Evolutionary conservation across 30 jellyfish, hydroid and myxozoan species (phyloP), one percentile per base, ranked within the genome.

Genomic region (Calvadosia cruxmelitensis): DNA sequence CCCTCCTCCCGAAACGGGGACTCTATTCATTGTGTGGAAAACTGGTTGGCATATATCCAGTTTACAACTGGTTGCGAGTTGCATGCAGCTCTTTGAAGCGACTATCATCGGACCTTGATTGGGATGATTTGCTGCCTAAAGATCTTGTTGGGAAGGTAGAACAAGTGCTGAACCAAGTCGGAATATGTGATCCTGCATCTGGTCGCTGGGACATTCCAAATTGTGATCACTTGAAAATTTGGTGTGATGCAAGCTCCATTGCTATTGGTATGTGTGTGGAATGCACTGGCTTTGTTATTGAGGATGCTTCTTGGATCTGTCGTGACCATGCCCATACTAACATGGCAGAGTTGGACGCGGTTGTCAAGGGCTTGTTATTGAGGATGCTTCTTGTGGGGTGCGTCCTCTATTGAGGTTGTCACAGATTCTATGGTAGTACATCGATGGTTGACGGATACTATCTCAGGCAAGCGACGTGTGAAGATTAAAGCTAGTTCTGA

Each of bases 211-310:
- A 67, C 24, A 66, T 67, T 35, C 66, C 20, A 31, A 48, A 12
- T n/a, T 15, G 80, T 70, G 31, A 49, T 24, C 7, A 24, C 29
- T 68, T 68, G 2, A 50, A 10, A 3, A 52, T 70, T 5, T 70
- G 80, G 73, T 24, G 57, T 70, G 80, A 70, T 70, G 80, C 74
- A 52, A 70, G 80, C 80, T 49, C 53, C 16, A n/a, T 70, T 1
- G 80, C 73, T 27, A 23, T 52, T 20, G 80, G 80, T 27, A 70
- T 70, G 32, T 24, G 28, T 3, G 31, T 70, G 31, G 80, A 70
- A 49, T 27, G 50, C 20, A 31, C 50, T 48, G 73, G 80, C 31
- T 33, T 13, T 49, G 27, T 50, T 49, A 70, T 52, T 48, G 80
- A 70, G 31, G 80, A 70, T 70, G 73, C 70, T 48, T 50, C 80